Base-by-base conservation (phyloP, 2,888 invertebrate species). In the Drosophila sordidula region DNA sequence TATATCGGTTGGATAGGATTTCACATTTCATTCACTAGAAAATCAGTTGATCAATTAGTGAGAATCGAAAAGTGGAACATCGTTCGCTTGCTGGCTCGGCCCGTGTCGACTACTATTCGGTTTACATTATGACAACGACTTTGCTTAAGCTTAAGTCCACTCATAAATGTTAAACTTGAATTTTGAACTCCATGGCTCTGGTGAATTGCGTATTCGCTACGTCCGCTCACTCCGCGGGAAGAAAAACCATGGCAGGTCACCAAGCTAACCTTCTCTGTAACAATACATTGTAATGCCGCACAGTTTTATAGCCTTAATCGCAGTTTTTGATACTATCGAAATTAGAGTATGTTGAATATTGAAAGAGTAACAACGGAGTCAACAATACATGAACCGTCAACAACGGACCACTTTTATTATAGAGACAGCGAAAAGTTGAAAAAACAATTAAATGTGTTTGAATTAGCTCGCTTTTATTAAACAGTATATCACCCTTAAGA, bases 11-110 rank as follows among this genome's bases (percentile, higher is more conserved):
- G 36, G 16, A 45, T 67, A 78, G 62, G 79, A 82, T 85, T 85
- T 83, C 86, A 85, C 79, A 87, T 87, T 83, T 87, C 83, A 83
- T 87, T 87, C 77, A 87, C 44, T 78, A 61, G 78, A 81, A 81
- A 82, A 78, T 77, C 81, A 62, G 61, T 59, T 70, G 73, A 82
- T 85, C 82, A 87, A 83, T 87, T 78, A 78, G 66, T 62, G 74
- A 82, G 82, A 81, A 87, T 74, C 65, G 70, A 58, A 77, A 87
- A 87, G 78, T 87, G 87, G 82, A 70, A 78, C 82, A 77, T 22
- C 51, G 34, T 34, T 22, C 55, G 46, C 41, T 26, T 2, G 16
- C 56, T 22, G 49, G 32, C 38, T 14, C 50, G 22, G 59, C 68
- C 66, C 71, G 58, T 47, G 42, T 68, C 52, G 50, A 71, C 78